Base-by-base conservation (phyloP, 92 coral and sea anemone species). In the Porites divaricata region DNA sequence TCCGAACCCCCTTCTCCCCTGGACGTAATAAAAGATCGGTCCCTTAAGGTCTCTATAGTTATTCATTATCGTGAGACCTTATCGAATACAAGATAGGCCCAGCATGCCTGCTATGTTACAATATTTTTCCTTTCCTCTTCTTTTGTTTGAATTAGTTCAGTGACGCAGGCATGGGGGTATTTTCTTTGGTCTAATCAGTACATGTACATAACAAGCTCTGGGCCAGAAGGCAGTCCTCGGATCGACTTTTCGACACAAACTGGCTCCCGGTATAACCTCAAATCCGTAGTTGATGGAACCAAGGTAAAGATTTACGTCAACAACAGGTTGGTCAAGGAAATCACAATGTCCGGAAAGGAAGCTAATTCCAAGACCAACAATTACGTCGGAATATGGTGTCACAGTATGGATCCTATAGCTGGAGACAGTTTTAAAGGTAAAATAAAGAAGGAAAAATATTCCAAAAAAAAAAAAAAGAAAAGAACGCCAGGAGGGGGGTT, bases 351-450 rank as follows among this genome's bases (percentile, higher is more conserved):
- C 41, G 93, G 93, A 7, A 73, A 35, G 59, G 93, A 80, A 66
- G 83, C 93, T 15, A 72, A 75, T 16, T 67, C 88, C 35, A 77
- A 71, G 25, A 87, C 68, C 51, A 75, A 90, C 24, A 90, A 90
- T 57, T 90, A 86, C 63, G 91, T 90, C 15, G 93, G 93, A 12
- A 41, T 90, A 26, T 90, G 93, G 93, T 87, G 91, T 14, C 91
- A 83, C 83, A 56, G 65, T 56, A 20, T n/a, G 15, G 71, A 81
- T 8, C 67, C 67, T 9, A 85, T 63, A 53, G 76, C 24, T 66
- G 93, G 90, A 17, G 81, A 76, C 52, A 78, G 71, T 81, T 90
- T 90, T 62, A 52, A 73, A 71, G 75, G 53, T 71, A 71, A 2
- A 28, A 28, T 28, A 28, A 28, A 5, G 41, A 28, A 28, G 41